A percentile compares a stretch with the other conserved stretches of the same genome.
Evolutionary conservation across 2,797 vertebrate genomes (phyloP).

Genomic region (Tympanoctomys barrerae): DNA sequence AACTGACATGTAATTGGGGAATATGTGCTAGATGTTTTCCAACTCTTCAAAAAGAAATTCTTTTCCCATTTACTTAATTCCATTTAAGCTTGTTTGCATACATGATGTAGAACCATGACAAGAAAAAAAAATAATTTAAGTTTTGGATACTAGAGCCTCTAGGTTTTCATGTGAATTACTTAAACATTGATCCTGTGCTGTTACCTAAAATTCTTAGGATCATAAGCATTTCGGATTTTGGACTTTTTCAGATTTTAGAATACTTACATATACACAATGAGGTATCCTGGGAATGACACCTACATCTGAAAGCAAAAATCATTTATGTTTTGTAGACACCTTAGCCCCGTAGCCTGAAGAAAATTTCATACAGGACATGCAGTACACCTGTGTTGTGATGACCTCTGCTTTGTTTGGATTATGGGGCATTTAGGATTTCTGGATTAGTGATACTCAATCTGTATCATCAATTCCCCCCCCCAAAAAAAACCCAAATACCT

Average conservation of each 20-base stretch:
- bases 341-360: background rate
- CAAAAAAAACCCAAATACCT: background rate
- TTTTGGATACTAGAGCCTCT: slow-evolving; percentile 8
- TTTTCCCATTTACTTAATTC: slow-evolving; percentile 13
- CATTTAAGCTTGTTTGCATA: background rate
- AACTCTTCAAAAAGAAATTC: background rate
- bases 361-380: background rate
- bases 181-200: slow-evolving; percentile 8
- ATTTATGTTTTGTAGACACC: background rate
- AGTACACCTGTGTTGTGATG: no score
- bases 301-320: background rate
- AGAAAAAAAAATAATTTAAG: background rate
- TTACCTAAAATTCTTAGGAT: background rate
- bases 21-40: slow-evolving; percentile 7
- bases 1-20: background rate
- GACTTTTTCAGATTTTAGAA: background rate
- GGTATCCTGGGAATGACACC: background rate
- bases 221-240: background rate
- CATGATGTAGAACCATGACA: background rate
- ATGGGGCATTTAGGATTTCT: background rate
- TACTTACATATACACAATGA: background rate
- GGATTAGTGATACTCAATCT: background rate
- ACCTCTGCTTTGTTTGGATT: background rate
- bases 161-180: slow-evolving; percentile 29
- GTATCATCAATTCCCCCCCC: background rate